Evolutionary conservation across 2,888 invertebrate species (phyloP).

Genomic region (Diarsia rubi): DNA sequence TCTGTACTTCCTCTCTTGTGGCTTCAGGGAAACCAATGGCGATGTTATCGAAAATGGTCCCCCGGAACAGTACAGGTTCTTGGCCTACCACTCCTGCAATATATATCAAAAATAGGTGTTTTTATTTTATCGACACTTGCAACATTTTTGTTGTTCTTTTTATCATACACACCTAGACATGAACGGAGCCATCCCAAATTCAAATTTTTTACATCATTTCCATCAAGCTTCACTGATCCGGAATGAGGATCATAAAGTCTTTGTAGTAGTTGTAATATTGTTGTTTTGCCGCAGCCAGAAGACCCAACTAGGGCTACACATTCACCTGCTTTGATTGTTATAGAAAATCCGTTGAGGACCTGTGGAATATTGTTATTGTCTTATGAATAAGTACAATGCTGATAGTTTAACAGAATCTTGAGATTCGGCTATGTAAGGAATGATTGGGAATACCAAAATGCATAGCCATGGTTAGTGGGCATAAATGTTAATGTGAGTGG

Average conservation of each 20-base stretch:
- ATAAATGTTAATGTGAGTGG: background rate
- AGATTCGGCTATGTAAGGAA: background rate
- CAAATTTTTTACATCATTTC: conserved; percentile 92
- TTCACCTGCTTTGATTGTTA: conserved; percentile 92
- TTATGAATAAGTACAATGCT: background rate
- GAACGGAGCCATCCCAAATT: conserved; percentile 95
- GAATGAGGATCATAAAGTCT: conserved; percentile 93
- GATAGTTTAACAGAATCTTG: background rate
- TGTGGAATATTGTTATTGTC: conserved; percentile 67
- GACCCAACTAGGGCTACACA: conserved; percentile 94
- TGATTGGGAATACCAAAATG: background rate
- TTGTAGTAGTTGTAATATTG: conserved; percentile 94
- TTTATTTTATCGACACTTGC: background rate
- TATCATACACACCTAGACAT: conserved; percentile 91
- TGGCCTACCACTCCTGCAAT: conserved; percentile 94
- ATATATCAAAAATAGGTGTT: background rate
- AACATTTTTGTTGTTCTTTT: background rate
- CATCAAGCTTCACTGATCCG: conserved; percentile 92
- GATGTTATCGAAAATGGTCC: conserved; percentile 93
- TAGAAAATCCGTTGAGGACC: conserved; percentile 93
- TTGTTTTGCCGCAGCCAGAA: conserved; percentile 96
- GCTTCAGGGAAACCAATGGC: conserved; percentile 93
- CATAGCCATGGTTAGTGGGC: background rate
- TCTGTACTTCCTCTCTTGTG: conserved; percentile 93
- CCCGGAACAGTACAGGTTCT: conserved; percentile 96